These are phyloP conservation scores for Diabrotica balteata DNA, from an alignment of 2,888 invertebrate species.

Conservation along the genomic window DNA sequence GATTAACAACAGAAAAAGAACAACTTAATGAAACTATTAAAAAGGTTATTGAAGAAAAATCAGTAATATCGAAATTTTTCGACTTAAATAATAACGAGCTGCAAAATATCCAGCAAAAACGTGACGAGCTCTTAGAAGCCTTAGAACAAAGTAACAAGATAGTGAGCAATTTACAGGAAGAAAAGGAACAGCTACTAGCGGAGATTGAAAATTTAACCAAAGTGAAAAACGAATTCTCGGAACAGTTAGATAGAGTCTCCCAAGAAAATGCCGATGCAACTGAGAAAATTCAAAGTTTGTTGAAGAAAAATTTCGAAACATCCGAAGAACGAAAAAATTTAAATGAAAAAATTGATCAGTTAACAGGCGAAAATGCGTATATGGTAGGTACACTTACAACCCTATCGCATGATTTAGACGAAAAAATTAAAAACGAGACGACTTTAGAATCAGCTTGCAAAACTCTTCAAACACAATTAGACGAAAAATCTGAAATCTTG, in stretches of 20 bases:
- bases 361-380: conserved; percentile 28
- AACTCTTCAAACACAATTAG: conserved; percentile 21
- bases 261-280: conserved; percentile 30
- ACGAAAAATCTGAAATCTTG: conserved; percentile 29
- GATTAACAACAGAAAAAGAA: conserved; percentile 24
- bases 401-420: conserved; percentile 26
- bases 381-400: conserved; percentile 18
- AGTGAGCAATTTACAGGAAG: conserved; percentile 22
- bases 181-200: conserved; percentile 30
- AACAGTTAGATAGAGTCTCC: conserved; percentile 35
- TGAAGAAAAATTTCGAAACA: conserved; percentile 29
- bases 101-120: conserved; percentile 38
- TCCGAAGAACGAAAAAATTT: conserved; percentile 29
- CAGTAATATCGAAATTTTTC: conserved; percentile 38
- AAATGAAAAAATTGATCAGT: conserved; percentile 15
- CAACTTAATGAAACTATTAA: conserved; percentile 12
- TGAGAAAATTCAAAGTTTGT: conserved; percentile 26
- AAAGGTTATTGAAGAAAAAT: conserved; percentile 38
- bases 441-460: conserved; percentile 23
- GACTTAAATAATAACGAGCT: conserved; percentile 41
- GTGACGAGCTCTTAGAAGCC: conserved; percentile 40
- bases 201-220: conserved; percentile 31
- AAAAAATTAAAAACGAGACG: conserved; percentile 27
- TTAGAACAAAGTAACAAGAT: conserved; percentile 43
- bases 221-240: conserved; percentile 35